Conservation (phyloP, 2,888 invertebrate species). For the Dynastes hyllus region DNA sequence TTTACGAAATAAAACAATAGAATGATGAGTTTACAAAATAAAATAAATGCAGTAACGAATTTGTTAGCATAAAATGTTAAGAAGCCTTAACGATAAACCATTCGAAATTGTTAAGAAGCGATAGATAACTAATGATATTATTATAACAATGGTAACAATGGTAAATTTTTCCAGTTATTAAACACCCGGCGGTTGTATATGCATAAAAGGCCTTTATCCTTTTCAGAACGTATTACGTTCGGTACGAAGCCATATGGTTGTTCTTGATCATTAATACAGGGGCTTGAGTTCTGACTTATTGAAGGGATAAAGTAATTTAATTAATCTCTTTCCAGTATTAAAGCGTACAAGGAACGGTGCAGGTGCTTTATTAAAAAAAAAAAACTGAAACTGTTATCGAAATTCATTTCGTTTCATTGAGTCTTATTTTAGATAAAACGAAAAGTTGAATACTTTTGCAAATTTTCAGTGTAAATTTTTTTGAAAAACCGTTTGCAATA, state of each 20-base stretch:
- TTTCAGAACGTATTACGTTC: neutral
- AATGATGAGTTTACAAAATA: too few relatives aligned
- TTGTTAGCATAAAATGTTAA: too few relatives aligned
- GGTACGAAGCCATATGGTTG: neutral
- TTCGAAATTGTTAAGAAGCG: too few relatives aligned
- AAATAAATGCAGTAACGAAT: too few relatives aligned
- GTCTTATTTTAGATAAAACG: too few relatives aligned
- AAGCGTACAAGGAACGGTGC: neutral
- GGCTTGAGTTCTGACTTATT: constrained; percentile 8
- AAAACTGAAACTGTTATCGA: neutral
- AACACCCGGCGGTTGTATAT: neutral
- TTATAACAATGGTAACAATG: too few relatives aligned
- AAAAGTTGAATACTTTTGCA: too few relatives aligned
- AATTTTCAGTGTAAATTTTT: too few relatives aligned
- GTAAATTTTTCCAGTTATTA: neutral
- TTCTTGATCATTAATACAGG: constrained; percentile 18
- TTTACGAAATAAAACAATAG: too few relatives aligned
- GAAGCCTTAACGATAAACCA: too few relatives aligned
- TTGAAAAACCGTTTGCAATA: too few relatives aligned
- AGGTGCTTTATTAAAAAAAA: neutral
- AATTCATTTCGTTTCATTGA: neutral
- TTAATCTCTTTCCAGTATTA: constrained; percentile 19
- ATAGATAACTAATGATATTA: too few relatives aligned
- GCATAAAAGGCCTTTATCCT: neutral
- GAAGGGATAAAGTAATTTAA: constrained; percentile 15